A percentile compares a stretch with the other conserved stretches of the same genome.
Evolutionary conservation across 2,113 vertebrate genomes (phyloP).

Genomic region (Colaptes auratus): DNA sequence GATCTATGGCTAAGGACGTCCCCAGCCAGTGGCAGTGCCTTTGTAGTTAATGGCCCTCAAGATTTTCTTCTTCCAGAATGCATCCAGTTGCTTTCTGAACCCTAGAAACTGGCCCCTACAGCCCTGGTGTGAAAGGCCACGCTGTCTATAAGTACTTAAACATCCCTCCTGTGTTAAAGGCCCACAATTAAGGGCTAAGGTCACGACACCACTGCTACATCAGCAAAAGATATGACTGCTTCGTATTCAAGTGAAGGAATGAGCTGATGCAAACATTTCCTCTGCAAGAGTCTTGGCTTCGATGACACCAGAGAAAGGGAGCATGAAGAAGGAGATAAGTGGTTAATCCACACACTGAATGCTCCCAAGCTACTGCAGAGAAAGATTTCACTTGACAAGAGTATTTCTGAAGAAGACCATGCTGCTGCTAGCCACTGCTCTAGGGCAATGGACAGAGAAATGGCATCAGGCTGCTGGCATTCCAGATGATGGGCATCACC

Average conservation of each 20-base stretch:
- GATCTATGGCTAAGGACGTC: constrained; percentile 13
- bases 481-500: neutral
- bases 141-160: neutral
- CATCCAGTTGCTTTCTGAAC: neutral
- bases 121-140: neutral
- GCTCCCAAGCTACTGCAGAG: neutral
- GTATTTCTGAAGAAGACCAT: neutral
- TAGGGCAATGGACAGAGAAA: neutral
- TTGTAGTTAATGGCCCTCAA: constrained; percentile 45
- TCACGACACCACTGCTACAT: neutral
- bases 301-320: neutral
- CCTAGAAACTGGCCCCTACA: neutral
- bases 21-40: constrained; percentile 12
- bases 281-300: neutral
- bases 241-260: constrained; percentile 20
- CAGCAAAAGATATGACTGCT: constrained; percentile 12
- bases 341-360: neutral
- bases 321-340: neutral
- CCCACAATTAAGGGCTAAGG: constrained; percentile 24
- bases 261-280: neutral
- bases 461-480: neutral
- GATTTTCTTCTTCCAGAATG: constrained; percentile 41
- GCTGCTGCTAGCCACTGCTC: neutral
- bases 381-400: neutral
- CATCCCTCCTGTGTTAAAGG: constrained; percentile 43